Conservation (phyloP, 37 sponge, comb jelly and placozoan species). For the Dysidea cf. avara region DNA sequence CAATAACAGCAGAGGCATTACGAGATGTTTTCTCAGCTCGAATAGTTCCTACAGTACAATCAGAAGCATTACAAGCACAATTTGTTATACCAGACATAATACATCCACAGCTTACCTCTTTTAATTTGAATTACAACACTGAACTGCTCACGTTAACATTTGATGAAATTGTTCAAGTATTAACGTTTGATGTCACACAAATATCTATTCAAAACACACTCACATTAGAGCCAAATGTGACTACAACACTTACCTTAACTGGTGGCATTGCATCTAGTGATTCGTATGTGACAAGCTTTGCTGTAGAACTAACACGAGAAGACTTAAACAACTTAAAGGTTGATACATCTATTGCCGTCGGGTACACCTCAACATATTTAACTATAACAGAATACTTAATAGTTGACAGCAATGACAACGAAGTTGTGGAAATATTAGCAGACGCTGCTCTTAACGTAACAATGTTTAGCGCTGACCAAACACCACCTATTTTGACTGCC, state of each 20-base stretch:
- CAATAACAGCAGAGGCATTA: constrained; percentile 63
- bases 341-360: constrained; percentile 42
- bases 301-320: constrained; percentile 50
- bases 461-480: constrained; percentile 31
- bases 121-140: constrained; percentile 48
- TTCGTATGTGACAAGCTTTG: constrained; percentile 41
- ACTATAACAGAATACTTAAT: constrained; percentile 42
- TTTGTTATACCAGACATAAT: constrained; percentile 47
- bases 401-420: constrained; percentile 57
- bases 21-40: constrained; percentile 53
- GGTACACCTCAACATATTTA: constrained; percentile 54
- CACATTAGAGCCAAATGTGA: constrained; percentile 1
- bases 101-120: constrained; percentile 38
- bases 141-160: constrained; percentile 62
- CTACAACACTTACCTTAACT: constrained; percentile 48
- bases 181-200: constrained; percentile 54
- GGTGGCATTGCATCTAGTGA: constrained; percentile 47
- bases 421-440: constrained; percentile 26
- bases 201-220: constrained; percentile 47
- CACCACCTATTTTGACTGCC: constrained; percentile 47
- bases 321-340: constrained; percentile 82
- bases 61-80: constrained; percentile 47
- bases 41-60: constrained; percentile 46
- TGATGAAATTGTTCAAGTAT: constrained; percentile 60
- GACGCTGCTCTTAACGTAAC: constrained; percentile 5